Base-by-base conservation (phyloP, 1,140 invertebrate genomes). In the Rhysida immarginata region DNA sequence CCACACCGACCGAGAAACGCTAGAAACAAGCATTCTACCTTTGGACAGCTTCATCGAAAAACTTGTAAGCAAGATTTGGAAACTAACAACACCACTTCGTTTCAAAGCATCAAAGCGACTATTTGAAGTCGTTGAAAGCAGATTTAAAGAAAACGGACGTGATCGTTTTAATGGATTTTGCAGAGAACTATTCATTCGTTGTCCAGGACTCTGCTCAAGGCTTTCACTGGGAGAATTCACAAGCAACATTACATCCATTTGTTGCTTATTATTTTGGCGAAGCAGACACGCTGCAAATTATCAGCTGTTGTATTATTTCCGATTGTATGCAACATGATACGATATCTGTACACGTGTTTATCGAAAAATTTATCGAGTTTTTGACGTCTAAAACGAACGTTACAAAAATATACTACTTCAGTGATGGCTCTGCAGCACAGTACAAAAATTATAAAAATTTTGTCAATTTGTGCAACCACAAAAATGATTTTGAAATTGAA, bases 401-500 rank as follows among this genome's bases (percentile, higher is more conserved):
- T 51, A 60, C 29, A 21, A 61, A 63, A 53, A 58, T 69, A n/a
- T 51, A 64, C 56, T 65, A 65, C 53, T 65, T 69, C 55, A 58
- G 58, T 42, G 67, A 69, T 61, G 66, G 63, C 25, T 57, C 54
- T 57, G 60, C 55, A 46, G 54, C 41, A 27, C 67, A 70, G 55
- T 69, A 66, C 56, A 70, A 70, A 58, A 70, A 65, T 61, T 48
- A 51, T 13, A 63, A 66, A 46, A 68, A 64, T 45, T 60, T 70
- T 50, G 24, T 54, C 2, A 69, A 69, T 58, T 53, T 69, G 2
- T 60, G 61, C 21, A 46, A 61, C 49, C 62, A 63, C 48, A 23
- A 62, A 51, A 54, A 62, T 35, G 62, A 68, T 59, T 66, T 67
- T 53, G 29, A 56, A 27, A 45, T 70, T 11, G 27, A 58, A 23